Evolutionary conservation across 1,140 invertebrate species (phyloP), one percentile per base, ranked within the genome.

Genomic region (Maniola jurtina): DNA sequence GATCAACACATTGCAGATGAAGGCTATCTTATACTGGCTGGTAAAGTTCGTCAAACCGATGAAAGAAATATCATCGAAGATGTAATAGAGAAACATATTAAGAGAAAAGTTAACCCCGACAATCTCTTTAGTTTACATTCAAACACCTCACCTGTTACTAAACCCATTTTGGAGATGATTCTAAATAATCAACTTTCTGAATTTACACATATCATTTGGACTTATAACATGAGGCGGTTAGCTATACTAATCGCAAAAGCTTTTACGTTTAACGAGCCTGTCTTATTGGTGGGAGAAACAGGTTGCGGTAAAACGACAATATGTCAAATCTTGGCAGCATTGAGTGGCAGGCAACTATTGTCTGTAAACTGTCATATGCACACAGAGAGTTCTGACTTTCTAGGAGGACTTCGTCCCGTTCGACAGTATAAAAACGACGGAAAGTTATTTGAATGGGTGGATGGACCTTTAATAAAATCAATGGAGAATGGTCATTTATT

Each of bases 301-400:
- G 99, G 99, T 0, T 98, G 98, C 88, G 99, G 99, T 0, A 99
- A 99, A 92, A 99, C 99, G 0, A 99, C 98, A 0, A 93, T 99
- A 15, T 99, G 98, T 78, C 97, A 99, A 89, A 86, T 99, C 33
- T 93, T 97, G 55, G 95, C 97, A 14, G 90, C 92, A 33, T 86
- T 97, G 40, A 93, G 93, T 50, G 75, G 91, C 0, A 93, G 94
- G 63, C 87, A 93, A 55, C 89, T 99, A 16, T 92, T 94, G 55
- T 94, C 95, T 36, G 94, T 99, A 0, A 99, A 99, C 91, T 99
- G 99, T 91, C 99, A 99, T 82, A 98, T 99, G 95, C 97, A 99
- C 83, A 99, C 98, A 3, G 99, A 99, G 89, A 97, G 98, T 76
- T 95, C 98, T 0, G 99, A 99, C 91, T 99, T 99, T 82, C 91